Base-by-base conservation (phyloP, 1,140 invertebrate species). In the Babylonia areolata region DNA sequence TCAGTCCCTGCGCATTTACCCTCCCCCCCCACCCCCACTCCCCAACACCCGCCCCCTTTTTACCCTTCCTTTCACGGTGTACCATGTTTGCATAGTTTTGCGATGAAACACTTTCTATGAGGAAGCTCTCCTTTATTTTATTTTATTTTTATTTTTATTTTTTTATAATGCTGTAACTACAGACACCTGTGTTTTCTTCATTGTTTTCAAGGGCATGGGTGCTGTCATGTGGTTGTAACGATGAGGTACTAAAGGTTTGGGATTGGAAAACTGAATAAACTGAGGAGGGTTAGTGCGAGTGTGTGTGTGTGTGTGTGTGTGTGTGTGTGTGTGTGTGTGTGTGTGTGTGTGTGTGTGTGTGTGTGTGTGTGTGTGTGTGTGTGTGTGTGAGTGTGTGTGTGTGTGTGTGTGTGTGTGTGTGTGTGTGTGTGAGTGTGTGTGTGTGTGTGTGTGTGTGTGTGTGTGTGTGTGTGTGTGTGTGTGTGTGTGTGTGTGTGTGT, bases 291-390 rank as follows among this genome's bases (percentile, higher is more conserved):
- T n/a, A n/a, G n/a, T n/a, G n/a, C n/a, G n/a, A n/a, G n/a, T n/a
- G n/a, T n/a, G n/a, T 77, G 73, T 77, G 73, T 77, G 73, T 77
- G 73, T 77, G 73, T 77, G 73, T 77, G 73, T 77, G 73, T 77
- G 73, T 77, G 73, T 77, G 73, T 79, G 77, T 40, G 39, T 33
- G 40, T 31, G 39, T 42, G 77, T 79, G 77, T 42, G 39, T 79
- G 77, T 40, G 77, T 79, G 77, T 42, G 37, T 79, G 77, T 42
- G 77, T 42, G 77, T 42, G 77, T 33, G 77, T 79, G 77, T 33
- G 77, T 79, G 77, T 33, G 77, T 79, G 77, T 42, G 77, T 79
- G 77, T 79, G 77, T 79, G 28, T 79, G 20, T 28, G 39, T 79
- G 77, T 28, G 77, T 79, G 77, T 79, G 77, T 79, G 28, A 42